Base-by-base conservation (phyloP, 2,113 vertebrate species). In the Plectropomus leopardus region DNA sequence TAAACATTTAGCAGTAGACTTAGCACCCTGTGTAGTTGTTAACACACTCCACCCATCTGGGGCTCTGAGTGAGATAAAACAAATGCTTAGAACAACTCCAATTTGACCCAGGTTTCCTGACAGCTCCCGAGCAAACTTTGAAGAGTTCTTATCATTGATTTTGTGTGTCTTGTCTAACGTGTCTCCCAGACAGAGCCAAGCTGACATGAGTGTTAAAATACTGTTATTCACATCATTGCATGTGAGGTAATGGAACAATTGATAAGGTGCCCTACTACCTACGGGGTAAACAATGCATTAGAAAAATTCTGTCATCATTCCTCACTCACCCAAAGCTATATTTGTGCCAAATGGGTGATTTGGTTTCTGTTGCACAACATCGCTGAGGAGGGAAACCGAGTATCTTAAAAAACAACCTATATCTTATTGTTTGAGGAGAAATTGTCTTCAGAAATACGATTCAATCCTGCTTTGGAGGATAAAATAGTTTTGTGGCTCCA, bases 191-290 rank as follows among this genome's bases (percentile, higher is more conserved):
- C 47, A 64, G 44, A 83, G 23, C 45, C 55, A 54, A 75, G 80
- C 72, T 65, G 77, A 83, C 72, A 86, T 76, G 77, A 86, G 88
- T 80, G 83, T 88, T 75, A 84, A 89, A 88, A 86, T 91, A 86
- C 89, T 80, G 86, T 88, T 90, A 92, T 89, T 71, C 83, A 88
- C 83, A 84, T 85, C 72, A 79, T 82, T 89, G 86, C 74, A 82
- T 91, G 75, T 88, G 85, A 89, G 80, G 87, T 89, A 88, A 87
- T 90, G 80, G 84, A 85, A 89, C 86, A 86, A 88, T 60, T 91
- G 82, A 81, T 84, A 86, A 88, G 82, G 48, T 78, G 55, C 69
- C 67, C 44, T 17, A 53, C 72, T 57, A 26, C 67, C 76, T 57
- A n/a, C 66, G 53, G 15, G 65, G 74, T 85, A 89, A 85, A 90